phyloP scores from a whole-genome alignment of 2,113 vertebrate species.

The Gymnorhina tibicen region DNA sequence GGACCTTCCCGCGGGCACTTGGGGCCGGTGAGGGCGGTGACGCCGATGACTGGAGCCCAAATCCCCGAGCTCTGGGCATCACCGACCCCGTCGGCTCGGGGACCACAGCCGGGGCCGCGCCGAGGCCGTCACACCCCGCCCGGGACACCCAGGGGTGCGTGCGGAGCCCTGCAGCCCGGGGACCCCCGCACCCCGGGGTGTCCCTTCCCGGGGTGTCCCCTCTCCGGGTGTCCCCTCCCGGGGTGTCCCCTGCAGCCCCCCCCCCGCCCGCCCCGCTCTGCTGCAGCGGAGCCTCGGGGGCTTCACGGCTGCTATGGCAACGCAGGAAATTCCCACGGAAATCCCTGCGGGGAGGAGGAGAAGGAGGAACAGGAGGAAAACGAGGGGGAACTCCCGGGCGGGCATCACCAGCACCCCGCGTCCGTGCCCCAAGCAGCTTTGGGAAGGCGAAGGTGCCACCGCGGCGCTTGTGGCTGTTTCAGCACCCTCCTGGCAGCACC shows the following conservation, averaged over 20 bases:
- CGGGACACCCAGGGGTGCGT: accelerated
- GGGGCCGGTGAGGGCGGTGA: accelerated
- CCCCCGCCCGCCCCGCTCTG: background rate
- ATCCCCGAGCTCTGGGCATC: background rate
- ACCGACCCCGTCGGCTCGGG: accelerated
- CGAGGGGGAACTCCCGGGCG: background rate
- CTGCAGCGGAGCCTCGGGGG: background rate
- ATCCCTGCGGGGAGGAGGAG: background rate
- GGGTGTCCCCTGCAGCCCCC: background rate
- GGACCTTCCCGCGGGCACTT: accelerated
- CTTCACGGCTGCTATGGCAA: constrained; percentile 29
- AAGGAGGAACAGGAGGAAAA: background rate
- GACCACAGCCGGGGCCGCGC: accelerated
- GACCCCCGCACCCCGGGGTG: background rate
- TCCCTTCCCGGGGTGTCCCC: background rate
- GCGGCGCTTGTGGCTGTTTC: accelerated
- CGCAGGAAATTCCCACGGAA: constrained; percentile 28
- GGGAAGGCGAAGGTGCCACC: background rate
- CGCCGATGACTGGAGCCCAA: background rate
- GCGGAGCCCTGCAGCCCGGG: background rate
- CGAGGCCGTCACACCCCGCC: accelerated
- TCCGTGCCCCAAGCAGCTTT: background rate
- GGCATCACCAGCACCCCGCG: accelerated
- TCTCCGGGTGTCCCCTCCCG: background rate
- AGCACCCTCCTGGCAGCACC: background rate